phyloP scores from a whole-genome alignment of 2,113 vertebrate genomes.

The Pterophyllum scalare region DNA sequence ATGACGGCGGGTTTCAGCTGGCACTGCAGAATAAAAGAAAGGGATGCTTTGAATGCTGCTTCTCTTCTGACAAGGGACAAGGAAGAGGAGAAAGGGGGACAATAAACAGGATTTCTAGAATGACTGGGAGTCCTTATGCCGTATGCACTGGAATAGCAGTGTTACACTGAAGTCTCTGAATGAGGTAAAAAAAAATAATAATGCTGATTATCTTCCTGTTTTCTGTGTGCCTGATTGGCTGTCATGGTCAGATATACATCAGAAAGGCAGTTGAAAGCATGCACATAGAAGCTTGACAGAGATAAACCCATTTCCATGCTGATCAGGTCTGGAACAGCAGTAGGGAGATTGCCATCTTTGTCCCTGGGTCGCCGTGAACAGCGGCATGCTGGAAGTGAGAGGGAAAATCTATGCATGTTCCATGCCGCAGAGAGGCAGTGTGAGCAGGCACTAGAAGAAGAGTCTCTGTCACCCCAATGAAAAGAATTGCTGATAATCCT shows the following conservation, averaged over 20 bases:
- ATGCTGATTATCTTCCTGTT: conserved; percentile 24
- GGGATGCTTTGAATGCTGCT: conserved; percentile 77
- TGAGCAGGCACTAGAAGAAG: conserved; percentile 36
- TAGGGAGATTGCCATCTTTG: conserved; percentile 72
- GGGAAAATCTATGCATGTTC: conserved; percentile 56
- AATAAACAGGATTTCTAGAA: conserved; percentile 76
- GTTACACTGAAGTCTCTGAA: conserved; percentile 73
- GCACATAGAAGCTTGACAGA: conserved; percentile 34
- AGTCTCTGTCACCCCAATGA: conserved; percentile 57
- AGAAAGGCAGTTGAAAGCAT: conserved; percentile 43
- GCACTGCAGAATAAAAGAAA: conserved; percentile 71
- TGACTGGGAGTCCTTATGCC: conserved; percentile 81
- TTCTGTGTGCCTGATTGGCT: conserved; percentile 26
- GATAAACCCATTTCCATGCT: conserved; percentile 65
- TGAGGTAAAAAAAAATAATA: conserved; percentile 84
- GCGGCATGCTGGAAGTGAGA: conserved; percentile 52
- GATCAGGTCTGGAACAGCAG: conserved; percentile 65
- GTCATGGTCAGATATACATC: conserved; percentile 37
- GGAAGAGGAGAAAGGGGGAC: conserved; percentile 68
- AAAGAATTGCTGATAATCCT: conserved; percentile 72
- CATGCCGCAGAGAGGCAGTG: conserved; percentile 65
- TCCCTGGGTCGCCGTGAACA: conserved; percentile 55
- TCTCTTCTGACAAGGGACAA: conserved; percentile 64
- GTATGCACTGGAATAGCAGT: conserved; percentile 83
- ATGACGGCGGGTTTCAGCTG: conserved; percentile 67